These are phyloP conservation scores for Pachyuromys duprasi DNA, from an alignment of 2,797 vertebrate species.

Conservation along the genomic window DNA sequence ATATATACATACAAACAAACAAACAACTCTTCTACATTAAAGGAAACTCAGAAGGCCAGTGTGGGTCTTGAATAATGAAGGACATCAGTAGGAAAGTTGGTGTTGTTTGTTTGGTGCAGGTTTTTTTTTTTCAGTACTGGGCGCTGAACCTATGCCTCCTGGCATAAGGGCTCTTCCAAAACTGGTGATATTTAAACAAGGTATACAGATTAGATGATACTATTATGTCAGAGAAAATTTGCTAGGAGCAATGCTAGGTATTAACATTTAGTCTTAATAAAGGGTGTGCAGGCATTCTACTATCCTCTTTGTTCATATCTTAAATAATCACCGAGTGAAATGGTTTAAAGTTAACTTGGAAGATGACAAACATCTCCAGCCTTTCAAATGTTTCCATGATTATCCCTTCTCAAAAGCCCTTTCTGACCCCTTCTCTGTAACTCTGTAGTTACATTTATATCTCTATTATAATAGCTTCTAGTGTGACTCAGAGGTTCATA, in stretches of 20 bases:
- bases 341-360: neutral
- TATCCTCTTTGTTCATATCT: neutral
- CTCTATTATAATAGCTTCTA: neutral
- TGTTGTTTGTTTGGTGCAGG: neutral
- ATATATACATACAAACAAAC: neutral
- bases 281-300: neutral
- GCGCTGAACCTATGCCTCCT: neutral
- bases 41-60: neutral
- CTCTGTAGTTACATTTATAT: neutral
- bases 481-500: conserved; percentile 15
- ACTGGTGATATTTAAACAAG: neutral
- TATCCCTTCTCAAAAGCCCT: neutral
- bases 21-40: neutral
- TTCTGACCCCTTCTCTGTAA: neutral
- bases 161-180: neutral
- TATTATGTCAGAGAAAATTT: neutral
- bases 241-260: neutral
- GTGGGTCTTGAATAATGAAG: neutral
- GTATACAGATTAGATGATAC: neutral
- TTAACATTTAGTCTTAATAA: neutral
- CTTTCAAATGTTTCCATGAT: conserved; percentile 24
- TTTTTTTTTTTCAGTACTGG: neutral
- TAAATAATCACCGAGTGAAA: conserved; percentile 54
- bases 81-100: neutral
- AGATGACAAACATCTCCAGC: neutral